Percentiles rank a stretch among this genome's conserved stretches.
phyloP scores from a whole-genome alignment of 53 echinoderm and acorn worm species.

The Crossaster papposus region DNA sequence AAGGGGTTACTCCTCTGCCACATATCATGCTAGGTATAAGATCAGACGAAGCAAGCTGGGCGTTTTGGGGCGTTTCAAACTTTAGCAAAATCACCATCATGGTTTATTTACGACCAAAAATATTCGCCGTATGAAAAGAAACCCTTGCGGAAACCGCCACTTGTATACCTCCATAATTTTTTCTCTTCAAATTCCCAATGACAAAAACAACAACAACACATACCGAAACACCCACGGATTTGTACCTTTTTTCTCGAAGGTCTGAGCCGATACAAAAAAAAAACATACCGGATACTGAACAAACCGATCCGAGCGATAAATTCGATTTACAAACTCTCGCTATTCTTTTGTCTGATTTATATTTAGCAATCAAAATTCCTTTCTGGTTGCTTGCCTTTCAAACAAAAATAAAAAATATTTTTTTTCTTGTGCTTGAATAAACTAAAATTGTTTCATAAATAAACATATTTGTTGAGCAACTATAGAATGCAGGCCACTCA shows the following conservation, averaged over 20 bases:
- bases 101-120: no score
- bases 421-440: neutral
- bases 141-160: no score
- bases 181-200: neutral
- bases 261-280: neutral
- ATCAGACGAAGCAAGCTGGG: no score
- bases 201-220: neutral
- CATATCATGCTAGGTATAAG: no score
- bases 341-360: slow-evolving; percentile 19
- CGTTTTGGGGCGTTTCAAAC: no score
- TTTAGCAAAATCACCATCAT: no score
- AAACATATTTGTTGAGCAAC: no score
- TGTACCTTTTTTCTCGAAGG: neutral
- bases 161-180: neutral
- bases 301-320: slow-evolving; percentile 38
- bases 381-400: slow-evolving; percentile 37
- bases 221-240: neutral
- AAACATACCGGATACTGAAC: neutral
- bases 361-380: slow-evolving; percentile 45
- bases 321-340: slow-evolving; percentile 20
- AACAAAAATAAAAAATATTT: neutral
- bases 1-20: no score
- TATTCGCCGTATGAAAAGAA: no score
- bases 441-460: neutral
- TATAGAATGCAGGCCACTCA: no score